These are phyloP conservation scores for Pammene aurita DNA, from an alignment of 2,888 invertebrate species.

Conservation along the genomic window DNA sequence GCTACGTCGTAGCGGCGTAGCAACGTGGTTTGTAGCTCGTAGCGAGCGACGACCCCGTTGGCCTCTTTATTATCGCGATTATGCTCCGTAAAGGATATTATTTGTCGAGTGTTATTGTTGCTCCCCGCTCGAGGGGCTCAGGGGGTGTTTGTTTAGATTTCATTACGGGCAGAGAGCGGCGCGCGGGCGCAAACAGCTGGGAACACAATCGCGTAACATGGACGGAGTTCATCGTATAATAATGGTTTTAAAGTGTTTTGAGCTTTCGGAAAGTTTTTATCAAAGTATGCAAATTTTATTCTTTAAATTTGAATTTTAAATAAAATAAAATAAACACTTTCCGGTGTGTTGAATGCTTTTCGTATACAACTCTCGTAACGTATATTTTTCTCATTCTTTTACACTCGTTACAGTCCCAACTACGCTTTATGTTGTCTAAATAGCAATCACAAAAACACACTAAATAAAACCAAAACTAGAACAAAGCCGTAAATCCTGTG, in stretches of 20 bases:
- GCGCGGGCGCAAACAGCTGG: conserved; percentile 35
- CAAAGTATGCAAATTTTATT: conserved; percentile 5
- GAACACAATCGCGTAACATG: conserved; percentile 24
- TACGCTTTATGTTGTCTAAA: background rate
- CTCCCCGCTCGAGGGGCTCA: conserved; percentile 10
- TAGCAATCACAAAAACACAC: background rate
- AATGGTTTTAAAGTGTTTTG: conserved; percentile 4
- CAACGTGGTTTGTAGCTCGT: conserved; percentile 22
- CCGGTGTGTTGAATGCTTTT: background rate
- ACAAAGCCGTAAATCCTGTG: conserved; percentile 16
- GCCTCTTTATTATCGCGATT: conserved; percentile 32
- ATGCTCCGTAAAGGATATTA: conserved; percentile 34
- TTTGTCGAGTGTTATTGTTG: conserved; percentile 38
- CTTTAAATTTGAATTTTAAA: conserved; percentile 12
- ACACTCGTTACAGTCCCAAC: background rate
- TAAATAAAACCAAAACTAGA: conserved; percentile 6
- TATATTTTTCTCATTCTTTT: background rate
- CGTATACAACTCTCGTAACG: no score
- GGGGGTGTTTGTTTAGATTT: conserved; percentile 37
- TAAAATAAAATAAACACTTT: background rate
- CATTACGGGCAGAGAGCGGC: conserved; percentile 27
- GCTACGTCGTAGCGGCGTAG: conserved; percentile 14
- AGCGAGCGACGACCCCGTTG: conserved; percentile 32
- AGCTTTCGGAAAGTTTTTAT: conserved; percentile 7
- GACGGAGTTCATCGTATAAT: conserved; percentile 4